A percentile compares a stretch with the other conserved stretches of the same genome.
Evolutionary conservation across 2,797 vertebrate species (phyloP).

Genomic region (Sebastes hubbsi): DNA sequence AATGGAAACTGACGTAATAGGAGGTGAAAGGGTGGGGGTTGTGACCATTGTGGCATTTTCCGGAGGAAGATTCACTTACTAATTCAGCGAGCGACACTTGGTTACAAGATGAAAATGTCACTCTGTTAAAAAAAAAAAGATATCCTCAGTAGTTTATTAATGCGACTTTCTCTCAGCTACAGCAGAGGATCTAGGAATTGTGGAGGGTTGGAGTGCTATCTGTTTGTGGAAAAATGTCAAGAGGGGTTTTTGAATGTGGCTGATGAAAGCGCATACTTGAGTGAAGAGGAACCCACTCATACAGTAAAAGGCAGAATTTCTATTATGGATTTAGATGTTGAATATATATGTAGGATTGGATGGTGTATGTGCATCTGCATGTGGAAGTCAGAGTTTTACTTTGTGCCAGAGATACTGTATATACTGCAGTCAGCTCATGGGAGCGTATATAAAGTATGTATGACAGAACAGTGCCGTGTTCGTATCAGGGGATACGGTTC

Average conservation of each 20-base stretch:
- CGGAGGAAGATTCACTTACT: slow-evolving; percentile 58
- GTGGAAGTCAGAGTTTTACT: not conserved
- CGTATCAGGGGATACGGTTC: too few species aligned
- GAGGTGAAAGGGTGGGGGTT: slow-evolving; percentile 8
- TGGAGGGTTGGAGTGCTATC: slow-evolving; percentile 38
- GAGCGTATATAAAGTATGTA: not conserved
- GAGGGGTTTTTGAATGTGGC: slow-evolving; percentile 64
- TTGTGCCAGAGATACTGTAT: not conserved
- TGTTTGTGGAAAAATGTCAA: slow-evolving; percentile 81
- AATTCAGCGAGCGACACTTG: slow-evolving; percentile 59
- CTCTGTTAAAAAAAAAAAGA: slow-evolving; percentile 36
- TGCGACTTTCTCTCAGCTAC: slow-evolving; percentile 46
- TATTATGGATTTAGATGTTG: slow-evolving; percentile 31
- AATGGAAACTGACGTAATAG: not conserved
- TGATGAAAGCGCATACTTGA: slow-evolving; percentile 62
- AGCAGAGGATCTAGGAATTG: slow-evolving; percentile 17
- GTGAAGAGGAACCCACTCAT: slow-evolving; percentile 50
- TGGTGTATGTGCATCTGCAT: not conserved
- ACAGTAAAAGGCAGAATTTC: slow-evolving; percentile 32
- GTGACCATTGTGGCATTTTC: slow-evolving; percentile 73
- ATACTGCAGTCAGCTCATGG: not conserved
- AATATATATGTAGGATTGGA: slow-evolving; percentile 8
- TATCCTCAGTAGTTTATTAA: slow-evolving; percentile 24
- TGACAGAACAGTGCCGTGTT: not conserved
- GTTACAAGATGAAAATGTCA: slow-evolving; percentile 79